Conservation (phyloP, 1,140 invertebrate genomes). For the Drosophila sp. region DNA sequence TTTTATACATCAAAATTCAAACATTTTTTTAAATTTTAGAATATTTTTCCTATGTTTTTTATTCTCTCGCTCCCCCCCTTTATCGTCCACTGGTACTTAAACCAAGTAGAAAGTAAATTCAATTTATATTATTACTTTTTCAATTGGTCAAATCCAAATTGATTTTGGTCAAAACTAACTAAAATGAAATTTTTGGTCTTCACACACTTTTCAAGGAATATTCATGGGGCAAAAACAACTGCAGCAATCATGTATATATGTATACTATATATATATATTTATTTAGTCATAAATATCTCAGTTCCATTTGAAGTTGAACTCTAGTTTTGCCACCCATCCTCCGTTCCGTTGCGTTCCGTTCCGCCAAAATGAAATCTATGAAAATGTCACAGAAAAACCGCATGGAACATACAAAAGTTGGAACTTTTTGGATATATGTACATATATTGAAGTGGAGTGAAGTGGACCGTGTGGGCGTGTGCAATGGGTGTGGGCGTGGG, state of each 20-base stretch:
- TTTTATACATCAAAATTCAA: too few species aligned
- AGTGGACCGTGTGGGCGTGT: slow-evolving; percentile 36
- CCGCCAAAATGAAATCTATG: slow-evolving; percentile 45
- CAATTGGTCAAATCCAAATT: too few species aligned
- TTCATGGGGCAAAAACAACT: background rate
- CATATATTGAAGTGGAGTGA: background rate
- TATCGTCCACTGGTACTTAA: too few species aligned
- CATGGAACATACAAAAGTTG: slow-evolving; percentile 66
- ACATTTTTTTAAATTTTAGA: too few species aligned
- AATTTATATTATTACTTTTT: too few species aligned
- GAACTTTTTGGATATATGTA: slow-evolving; percentile 33
- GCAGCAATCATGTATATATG: background rate
- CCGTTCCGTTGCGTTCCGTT: background rate
- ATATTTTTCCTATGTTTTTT: too few species aligned
- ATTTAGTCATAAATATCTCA: slow-evolving; percentile 10
- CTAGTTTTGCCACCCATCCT: background rate
- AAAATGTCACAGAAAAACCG: slow-evolving; percentile 67
- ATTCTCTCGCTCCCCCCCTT: too few species aligned
- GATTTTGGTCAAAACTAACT: too few species aligned
- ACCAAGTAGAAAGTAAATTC: too few species aligned
- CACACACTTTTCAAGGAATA: background rate
- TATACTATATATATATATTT: background rate
- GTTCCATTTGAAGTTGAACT: slow-evolving; percentile 11
- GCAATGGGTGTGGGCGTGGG: slow-evolving; percentile 3
- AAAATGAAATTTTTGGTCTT: too few species aligned